Base-by-base conservation (phyloP, 2,888 invertebrate genomes). In the Polymixis lichenea region DNA sequence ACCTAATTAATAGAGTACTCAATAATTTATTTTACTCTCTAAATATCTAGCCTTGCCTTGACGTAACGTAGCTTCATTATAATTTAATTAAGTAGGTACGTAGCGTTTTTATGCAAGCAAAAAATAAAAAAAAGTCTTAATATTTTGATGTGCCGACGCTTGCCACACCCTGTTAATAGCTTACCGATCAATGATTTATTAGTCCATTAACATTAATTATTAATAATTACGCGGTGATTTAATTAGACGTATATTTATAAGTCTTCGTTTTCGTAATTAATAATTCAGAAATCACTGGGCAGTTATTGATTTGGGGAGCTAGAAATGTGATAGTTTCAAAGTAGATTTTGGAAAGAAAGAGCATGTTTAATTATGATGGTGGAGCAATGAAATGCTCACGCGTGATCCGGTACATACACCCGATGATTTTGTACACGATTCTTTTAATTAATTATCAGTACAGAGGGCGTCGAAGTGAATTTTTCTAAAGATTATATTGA, bases 201-300 rank as follows among this genome's bases (percentile, higher is more conserved):
- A 56, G 32, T 4, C 74, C 22, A 81, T 84, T 84, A 84, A 65
- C 73, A 72, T 86, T 78, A n/a, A 84, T 88, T 86, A 83, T 85
- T 78, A 82, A 78, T 75, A 80, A 83, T 87, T 78, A 80, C 32
- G 11, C 43, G 19, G 51, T 77, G 58, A 83, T 86, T 83, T 80
- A 87, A 87, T 82, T 70, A 84, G 49, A 73, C 69, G 60, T 56
- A 38, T 77, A 80, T 80, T 76, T 78, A 70, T 65, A 80, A 70
- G 38, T n/a, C 53, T 25, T 51, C 62, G 67, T 75, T 77, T 71
- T 77, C 11, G 61, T 72, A 66, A 80, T 87, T 66, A 84, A 75
- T 84, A 51, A 72, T 75, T 75, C 53, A 56, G 75, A 73, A 78
- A 68, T 67, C 55, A 78, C 46, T 60, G 58, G 58, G 65, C 28